Evolutionary conservation across 2,888 invertebrate species (phyloP), one percentile per base, ranked within the genome.

Genomic region (Neria commutata): DNA sequence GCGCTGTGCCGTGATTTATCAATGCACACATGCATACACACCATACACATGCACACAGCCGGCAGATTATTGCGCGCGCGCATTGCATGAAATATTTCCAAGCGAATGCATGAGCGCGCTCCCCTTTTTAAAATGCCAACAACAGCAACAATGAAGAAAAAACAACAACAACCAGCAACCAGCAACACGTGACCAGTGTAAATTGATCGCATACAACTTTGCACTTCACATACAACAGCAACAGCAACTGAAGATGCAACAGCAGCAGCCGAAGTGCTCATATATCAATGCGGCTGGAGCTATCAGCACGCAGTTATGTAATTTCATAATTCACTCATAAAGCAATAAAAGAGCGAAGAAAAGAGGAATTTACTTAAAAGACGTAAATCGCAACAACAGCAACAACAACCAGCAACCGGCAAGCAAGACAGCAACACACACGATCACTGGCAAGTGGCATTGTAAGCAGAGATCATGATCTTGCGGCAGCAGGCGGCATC

Each of bases 251-350:
- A 40, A 54, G 33, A 46, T n/a, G 49, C 45, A 60, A 16, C 21
- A 48, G 37, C 50, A 55, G 42, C 51, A 56, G 16, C 45, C 54
- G 33, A 19, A 34, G 19, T 25, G 45, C 55, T 60, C 60, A 60
- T 60, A 60, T 60, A 60, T 56, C 60, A 60, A 46, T 19, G 26
- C 42, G 33, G 26, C 47, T 34, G 45, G 23, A 47, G 53, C 59
- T 61, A 53, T 59, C 56, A 61, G 54, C 56, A 45, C 3, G 54
- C 51, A 53, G 61, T 64, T 61, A 64, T 55, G 58, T 57, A 64
- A 61, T 68, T 64, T 67, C 67, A 71, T 70, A 70, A 70, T 65
- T 71, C 69, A 70, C 71, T 63, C 60, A 62, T 62, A 61, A 47
- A 49, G 64, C 62, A 67, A 67, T 66, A 67, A 67, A 67, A 61